These are phyloP conservation scores for Xiphophorus maculatus DNA, from an alignment of 2,113 vertebrate genomes.

Conservation along the genomic window DNA sequence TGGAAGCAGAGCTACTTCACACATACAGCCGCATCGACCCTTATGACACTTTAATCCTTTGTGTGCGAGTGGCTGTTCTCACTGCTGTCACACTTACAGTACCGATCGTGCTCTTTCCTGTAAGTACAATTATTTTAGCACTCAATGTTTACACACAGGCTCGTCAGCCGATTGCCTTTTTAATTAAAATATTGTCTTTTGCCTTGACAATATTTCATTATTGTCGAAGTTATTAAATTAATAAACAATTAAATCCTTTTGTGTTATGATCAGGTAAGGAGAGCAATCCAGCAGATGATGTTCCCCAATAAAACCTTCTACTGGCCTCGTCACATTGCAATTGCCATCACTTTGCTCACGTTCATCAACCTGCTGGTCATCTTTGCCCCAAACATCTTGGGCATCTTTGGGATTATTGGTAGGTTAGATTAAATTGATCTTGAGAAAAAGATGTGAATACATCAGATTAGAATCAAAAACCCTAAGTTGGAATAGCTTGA, in stretches of 20 bases:
- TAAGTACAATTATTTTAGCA: slow-evolving; percentile 72
- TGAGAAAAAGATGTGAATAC: neutral
- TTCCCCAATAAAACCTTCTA: slow-evolving; percentile 94
- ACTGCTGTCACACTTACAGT: slow-evolving; percentile 96
- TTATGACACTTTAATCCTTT: slow-evolving; percentile 91
- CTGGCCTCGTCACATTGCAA: slow-evolving; percentile 90
- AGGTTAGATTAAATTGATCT: slow-evolving; percentile 53
- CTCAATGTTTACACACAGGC: neutral
- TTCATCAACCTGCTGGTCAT: slow-evolving; percentile 96
- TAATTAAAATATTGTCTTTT: too few relatives aligned
- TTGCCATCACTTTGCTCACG: slow-evolving; percentile 86
- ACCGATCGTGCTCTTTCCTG: slow-evolving; percentile 96
- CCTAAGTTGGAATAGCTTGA: neutral
- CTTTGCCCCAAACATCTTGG: slow-evolving; percentile 96
- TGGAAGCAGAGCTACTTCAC: slow-evolving; percentile 95
- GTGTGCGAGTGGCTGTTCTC: slow-evolving; percentile 95
- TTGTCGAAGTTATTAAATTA: neutral
- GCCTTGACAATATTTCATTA: too few relatives aligned
- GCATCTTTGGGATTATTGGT: slow-evolving; percentile 98
- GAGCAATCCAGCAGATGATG: slow-evolving; percentile 95
- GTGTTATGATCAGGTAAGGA: slow-evolving; percentile 83
- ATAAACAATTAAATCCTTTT: neutral
- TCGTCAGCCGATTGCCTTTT: neutral
- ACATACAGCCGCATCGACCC: slow-evolving; percentile 93
- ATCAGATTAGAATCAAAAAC: neutral